phyloP scores from a whole-genome alignment of 2,888 invertebrate species.

The Steinernema hermaphroditum region DNA sequence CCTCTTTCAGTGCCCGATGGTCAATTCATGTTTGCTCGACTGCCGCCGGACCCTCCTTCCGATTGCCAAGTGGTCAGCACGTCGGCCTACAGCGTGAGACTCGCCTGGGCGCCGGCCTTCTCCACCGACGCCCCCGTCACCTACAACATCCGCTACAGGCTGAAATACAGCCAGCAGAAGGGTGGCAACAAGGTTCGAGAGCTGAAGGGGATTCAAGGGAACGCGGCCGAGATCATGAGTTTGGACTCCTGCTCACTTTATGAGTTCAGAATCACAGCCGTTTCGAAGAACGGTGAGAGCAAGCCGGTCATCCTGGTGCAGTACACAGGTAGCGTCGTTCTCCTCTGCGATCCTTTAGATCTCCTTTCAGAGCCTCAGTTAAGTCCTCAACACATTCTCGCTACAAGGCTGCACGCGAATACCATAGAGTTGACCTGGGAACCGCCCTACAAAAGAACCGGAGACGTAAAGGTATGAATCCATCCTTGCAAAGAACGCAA shows the following conservation, averaged over 20 bases:
- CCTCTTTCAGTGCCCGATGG: slow-evolving; percentile 61
- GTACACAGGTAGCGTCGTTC: slow-evolving; percentile 57
- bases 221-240: slow-evolving; percentile 63
- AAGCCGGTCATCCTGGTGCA: slow-evolving; percentile 64
- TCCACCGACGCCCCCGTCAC: slow-evolving; percentile 58
- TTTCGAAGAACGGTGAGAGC: slow-evolving; percentile 63
- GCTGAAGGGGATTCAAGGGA: slow-evolving; percentile 53
- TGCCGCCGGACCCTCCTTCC: slow-evolving; percentile 64
- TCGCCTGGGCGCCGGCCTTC: slow-evolving; percentile 64
- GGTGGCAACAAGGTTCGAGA: slow-evolving; percentile 54
- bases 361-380: slow-evolving; percentile 60
- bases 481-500: background rate
- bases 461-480: slow-evolving; percentile 59
- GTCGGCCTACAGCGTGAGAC: slow-evolving; percentile 63
- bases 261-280: slow-evolving; percentile 64
- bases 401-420: slow-evolving; percentile 58
- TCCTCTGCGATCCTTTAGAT: background rate
- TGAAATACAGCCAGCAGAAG: slow-evolving; percentile 55
- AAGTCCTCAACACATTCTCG: slow-evolving; percentile 64
- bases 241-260: slow-evolving; percentile 64
- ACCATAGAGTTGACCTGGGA: slow-evolving; percentile 61
- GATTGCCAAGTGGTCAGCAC: slow-evolving; percentile 65
- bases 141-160: slow-evolving; percentile 57
- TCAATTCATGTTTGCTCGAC: slow-evolving; percentile 64
- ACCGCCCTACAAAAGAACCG: slow-evolving; percentile 62